Conservation (phyloP, 1,140 invertebrate genomes). For the Copidosoma floridanum region DNA sequence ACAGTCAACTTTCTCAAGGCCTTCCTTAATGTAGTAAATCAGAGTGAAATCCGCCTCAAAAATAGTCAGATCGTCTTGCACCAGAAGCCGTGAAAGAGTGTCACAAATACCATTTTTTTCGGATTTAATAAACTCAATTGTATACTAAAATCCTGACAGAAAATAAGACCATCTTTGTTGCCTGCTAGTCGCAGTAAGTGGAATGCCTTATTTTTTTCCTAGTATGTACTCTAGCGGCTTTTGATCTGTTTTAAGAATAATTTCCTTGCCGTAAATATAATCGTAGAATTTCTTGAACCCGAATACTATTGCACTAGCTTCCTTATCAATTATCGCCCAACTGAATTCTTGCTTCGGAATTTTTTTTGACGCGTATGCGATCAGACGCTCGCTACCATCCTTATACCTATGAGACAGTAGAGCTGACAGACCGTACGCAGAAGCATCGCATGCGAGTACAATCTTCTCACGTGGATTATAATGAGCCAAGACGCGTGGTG, state of each 20-base stretch:
- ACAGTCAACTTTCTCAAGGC: not conserved
- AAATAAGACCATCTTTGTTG: not conserved
- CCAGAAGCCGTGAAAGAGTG: no score
- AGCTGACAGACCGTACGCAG: conserved; percentile 40
- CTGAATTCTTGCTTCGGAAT: conserved; percentile 7
- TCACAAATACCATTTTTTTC: no score
- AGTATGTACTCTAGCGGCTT: conserved; percentile 36
- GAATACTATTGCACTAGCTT: conserved; percentile 18
- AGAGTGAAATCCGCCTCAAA: no score
- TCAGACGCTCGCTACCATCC: conserved; percentile 25
- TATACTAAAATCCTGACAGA: not conserved
- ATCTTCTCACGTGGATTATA: conserved; percentile 34
- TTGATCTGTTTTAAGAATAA: conserved; percentile 46
- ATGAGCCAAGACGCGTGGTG: conserved; percentile 35
- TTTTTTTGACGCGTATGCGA: conserved; percentile 13
- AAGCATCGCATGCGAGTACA: conserved; percentile 45
- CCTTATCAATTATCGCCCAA: conserved; percentile 1
- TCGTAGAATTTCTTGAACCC: conserved; percentile 41
- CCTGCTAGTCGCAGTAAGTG: conserved; percentile 11
- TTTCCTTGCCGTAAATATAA: conserved; percentile 50
- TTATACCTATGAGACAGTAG: conserved; percentile 37
- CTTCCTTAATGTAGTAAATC: not conserved
- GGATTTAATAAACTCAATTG: conserved; percentile 7
- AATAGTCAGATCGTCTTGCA: no score
- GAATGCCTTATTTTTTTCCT: conserved; percentile 19